phyloP scores from a whole-genome alignment of 2,797 vertebrate genomes.

The Acipenser ruthenus region DNA sequence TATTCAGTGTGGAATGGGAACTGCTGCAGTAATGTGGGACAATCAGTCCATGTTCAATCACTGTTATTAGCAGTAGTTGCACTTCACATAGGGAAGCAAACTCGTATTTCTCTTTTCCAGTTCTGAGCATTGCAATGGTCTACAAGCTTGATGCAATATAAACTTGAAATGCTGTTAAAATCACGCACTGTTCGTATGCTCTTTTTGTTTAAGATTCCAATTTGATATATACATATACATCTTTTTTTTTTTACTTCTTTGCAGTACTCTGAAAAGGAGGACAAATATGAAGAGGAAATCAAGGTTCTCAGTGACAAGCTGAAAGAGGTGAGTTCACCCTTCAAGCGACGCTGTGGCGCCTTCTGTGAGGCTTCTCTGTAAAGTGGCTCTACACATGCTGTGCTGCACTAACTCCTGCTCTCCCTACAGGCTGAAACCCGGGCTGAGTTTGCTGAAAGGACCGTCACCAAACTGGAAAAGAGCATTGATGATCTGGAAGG shows the following conservation, averaged over 20 bases:
- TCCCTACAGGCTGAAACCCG: slow-evolving; percentile 80
- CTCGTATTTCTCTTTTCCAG: too few species aligned
- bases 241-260: slow-evolving; percentile 15
- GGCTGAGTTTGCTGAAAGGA: slow-evolving; percentile 89
- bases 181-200: not conserved
- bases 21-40: too few species aligned
- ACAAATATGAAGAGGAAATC: slow-evolving; percentile 96
- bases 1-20: too few species aligned
- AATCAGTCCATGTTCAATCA: too few species aligned
- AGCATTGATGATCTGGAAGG: slow-evolving; percentile 94
- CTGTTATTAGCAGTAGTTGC: too few species aligned
- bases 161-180: not conserved
- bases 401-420: slow-evolving; percentile 8
- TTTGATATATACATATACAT: not conserved
- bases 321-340: slow-evolving; percentile 76
- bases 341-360: too few species aligned
- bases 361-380: not conserved
- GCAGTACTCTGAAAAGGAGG: slow-evolving; percentile 93
- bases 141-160: too few species aligned
- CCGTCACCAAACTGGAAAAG: slow-evolving; percentile 93
- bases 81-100: too few species aligned
- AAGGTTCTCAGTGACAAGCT: slow-evolving; percentile 88
- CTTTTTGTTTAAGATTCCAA: too few species aligned
- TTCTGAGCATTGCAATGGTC: too few species aligned
- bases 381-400: not conserved